Evolutionary conservation across 2,113 vertebrate genomes (phyloP).

Genomic region (Polypterus senegalus): DNA sequence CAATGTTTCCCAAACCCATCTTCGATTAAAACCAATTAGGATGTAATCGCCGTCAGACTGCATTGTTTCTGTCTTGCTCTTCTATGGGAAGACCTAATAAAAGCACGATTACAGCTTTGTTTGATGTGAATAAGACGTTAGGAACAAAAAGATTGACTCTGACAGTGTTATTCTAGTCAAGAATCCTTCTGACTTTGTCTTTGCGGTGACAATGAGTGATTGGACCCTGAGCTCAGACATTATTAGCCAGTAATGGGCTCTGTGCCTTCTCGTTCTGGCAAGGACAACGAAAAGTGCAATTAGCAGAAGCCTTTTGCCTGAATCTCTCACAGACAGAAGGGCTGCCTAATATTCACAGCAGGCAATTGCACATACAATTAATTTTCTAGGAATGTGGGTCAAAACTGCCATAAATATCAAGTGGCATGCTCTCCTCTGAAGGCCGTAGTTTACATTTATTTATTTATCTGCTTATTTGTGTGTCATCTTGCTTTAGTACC

Average conservation of each 20-base stretch:
- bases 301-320: background rate
- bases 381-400: background rate
- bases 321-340: background rate
- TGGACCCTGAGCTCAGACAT: slow-evolving; percentile 4
- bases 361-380: background rate
- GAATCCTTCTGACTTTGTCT: background rate
- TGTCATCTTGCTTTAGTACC: no score
- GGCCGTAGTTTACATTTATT: background rate
- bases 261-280: background rate
- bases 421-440: background rate
- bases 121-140: no score
- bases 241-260: background rate
- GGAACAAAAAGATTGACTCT: no score
- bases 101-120: no score
- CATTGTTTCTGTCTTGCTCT: no score
- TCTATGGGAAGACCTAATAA: no score
- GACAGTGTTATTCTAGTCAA: no score
- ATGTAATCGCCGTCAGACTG: no score
- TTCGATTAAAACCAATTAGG: no score
- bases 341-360: background rate
- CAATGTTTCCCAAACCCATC: no score
- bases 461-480: background rate
- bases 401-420: background rate
- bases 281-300: background rate
- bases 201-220: slow-evolving; percentile 1